Conservation (phyloP, 1,140 invertebrate genomes). For the Drosophila fuyamai region DNA sequence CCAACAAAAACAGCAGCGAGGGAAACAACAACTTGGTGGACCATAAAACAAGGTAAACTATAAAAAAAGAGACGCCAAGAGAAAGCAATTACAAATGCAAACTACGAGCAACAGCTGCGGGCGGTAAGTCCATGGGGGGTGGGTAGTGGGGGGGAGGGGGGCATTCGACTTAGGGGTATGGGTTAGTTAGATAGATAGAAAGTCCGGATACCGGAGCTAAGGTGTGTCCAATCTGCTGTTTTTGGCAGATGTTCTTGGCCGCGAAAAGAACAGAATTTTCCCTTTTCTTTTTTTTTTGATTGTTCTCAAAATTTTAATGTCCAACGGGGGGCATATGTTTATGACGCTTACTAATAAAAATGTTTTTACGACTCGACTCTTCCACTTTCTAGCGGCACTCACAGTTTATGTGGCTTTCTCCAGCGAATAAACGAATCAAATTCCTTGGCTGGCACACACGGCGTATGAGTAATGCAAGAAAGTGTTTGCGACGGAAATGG, state of each 20-base stretch:
- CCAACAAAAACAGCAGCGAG: slow-evolving; percentile 14
- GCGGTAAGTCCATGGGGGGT: slow-evolving; percentile 5
- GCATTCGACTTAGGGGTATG: no score
- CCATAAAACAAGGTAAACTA: slow-evolving; percentile 71
- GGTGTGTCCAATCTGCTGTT: slow-evolving; percentile 32
- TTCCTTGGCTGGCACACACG: slow-evolving; percentile 26
- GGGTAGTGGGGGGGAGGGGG: neutral
- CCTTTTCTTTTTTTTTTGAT: neutral
- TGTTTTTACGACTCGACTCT: slow-evolving; percentile 68
- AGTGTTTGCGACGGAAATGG: slow-evolving; percentile 8
- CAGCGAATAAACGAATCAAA: slow-evolving; percentile 46
- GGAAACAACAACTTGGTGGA: slow-evolving; percentile 60
- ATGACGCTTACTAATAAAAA: slow-evolving; percentile 72
- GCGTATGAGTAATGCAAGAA: slow-evolving; percentile 42
- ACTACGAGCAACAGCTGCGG: slow-evolving; percentile 71
- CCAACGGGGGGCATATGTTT: slow-evolving; percentile 61
- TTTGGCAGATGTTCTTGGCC: slow-evolving; percentile 18
- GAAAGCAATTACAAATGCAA: slow-evolving; percentile 81
- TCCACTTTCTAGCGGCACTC: slow-evolving; percentile 43
- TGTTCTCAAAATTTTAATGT: slow-evolving; percentile 29
- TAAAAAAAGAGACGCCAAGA: slow-evolving; percentile 50
- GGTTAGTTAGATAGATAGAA: neutral
- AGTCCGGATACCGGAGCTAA: neutral
- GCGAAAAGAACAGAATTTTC: neutral
- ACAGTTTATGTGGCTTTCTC: slow-evolving; percentile 51